Evolutionary conservation across 2,888 invertebrate species (phyloP).

Genomic region (Dugesia japonica): DNA sequence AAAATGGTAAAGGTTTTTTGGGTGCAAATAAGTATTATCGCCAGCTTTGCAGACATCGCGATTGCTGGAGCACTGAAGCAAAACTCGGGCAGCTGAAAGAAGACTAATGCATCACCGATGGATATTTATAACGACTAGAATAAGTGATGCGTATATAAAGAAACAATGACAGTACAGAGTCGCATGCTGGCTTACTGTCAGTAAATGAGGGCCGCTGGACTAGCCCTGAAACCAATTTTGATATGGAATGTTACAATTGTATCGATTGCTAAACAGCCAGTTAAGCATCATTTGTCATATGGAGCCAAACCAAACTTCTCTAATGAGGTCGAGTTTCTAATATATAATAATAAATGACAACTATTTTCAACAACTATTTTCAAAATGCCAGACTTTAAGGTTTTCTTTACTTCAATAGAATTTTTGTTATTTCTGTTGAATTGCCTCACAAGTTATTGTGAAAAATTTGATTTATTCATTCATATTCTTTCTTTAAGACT

Average conservation of each 20-base stretch:
- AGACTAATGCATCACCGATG: conserved; percentile 20
- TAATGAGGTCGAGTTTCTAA: conserved; percentile 16
- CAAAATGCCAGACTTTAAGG: too few species aligned
- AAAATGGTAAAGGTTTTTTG: background rate
- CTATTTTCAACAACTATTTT: too few species aligned
- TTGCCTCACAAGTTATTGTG: too few species aligned
- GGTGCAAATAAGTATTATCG: conserved; percentile 16
- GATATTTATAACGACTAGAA: conserved; percentile 15
- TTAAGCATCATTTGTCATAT: conserved; percentile 14
- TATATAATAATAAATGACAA: background rate
- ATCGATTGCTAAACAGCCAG: background rate
- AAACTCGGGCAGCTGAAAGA: conserved; percentile 20
- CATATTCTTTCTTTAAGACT: too few species aligned
- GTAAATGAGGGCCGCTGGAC: conserved; percentile 20
- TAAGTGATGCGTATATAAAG: conserved; percentile 3
- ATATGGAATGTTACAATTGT: background rate
- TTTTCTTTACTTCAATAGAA: too few species aligned
- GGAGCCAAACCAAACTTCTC: conserved; percentile 9
- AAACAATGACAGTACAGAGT: conserved; percentile 11
- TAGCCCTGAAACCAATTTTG: conserved; percentile 20
- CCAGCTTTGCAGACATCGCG: background rate
- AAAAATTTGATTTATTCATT: too few species aligned
- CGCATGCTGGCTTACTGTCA: conserved; percentile 11
- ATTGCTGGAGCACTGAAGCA: conserved; percentile 15
- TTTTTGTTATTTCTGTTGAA: too few species aligned